Base-by-base conservation (phyloP, 2,888 invertebrate genomes). In the Podabrus alpinus region DNA sequence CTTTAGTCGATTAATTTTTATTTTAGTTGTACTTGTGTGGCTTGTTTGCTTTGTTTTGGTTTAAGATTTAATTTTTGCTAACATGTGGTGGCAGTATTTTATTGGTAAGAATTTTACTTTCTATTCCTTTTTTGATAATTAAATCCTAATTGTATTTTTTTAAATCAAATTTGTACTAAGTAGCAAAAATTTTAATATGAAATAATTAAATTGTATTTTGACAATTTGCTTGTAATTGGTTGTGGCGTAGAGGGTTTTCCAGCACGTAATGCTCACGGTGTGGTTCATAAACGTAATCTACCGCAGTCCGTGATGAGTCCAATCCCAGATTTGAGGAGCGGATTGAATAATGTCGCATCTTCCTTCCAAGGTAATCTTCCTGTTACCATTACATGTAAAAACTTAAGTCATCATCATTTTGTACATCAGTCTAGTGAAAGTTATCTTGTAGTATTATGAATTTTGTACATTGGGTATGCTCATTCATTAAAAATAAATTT, bases 311-410 rank as follows among this genome's bases (percentile, higher is more conserved):
- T 92, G 88, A 93, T 95, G 87, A 90, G 90, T 88, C 93, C 95
- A 88, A 96, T 96, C 88, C 96, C 96, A 87, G 94, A 95, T 90
- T 92, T 96, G 89, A 93, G 96, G 88, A 91, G 91, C 88, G 92
- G 91, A 86, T 88, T 90, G 88, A 91, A 91, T 88, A 88, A 89
- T 83, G 85, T 87, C 81, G 82, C 86, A 79, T 84, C 85, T 78
- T 80, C 84, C 80, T 90, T 91, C 84, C 88, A 90, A 91, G 88
- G 88, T 88, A 88, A 85, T 73, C 75, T 68, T 45, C 45, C 45
- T 45, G 45, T 45, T 45, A 45, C 45, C 45, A 45, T 45, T 45
- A 45, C 45, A 45, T 45, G 16, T 62, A 17, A 17, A 62, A 62
- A 62, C 7, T 15, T 19, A 61, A 61, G 21, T 19, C 21, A 64